Conservation (phyloP, 2,888 invertebrate species). For the Smittia aterrima region DNA sequence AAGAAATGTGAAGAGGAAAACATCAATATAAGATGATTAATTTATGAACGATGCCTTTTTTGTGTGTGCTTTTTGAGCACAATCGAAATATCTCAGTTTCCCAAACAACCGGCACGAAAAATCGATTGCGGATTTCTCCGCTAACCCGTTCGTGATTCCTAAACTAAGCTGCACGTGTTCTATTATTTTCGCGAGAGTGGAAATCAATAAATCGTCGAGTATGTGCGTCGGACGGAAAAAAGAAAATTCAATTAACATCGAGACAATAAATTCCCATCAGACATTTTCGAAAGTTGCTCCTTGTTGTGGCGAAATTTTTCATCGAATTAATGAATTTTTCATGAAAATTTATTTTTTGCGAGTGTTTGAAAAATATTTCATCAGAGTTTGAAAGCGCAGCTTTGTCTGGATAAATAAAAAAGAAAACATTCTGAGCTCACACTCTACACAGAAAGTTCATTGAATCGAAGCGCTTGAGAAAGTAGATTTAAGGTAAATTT, state of each 20-base stretch:
- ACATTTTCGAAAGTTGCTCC: not conserved
- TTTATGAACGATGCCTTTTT: slow-evolving; percentile 25
- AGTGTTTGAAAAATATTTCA: not conserved
- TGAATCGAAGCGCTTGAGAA: no score
- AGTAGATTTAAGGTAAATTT: no score
- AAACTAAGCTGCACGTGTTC: not conserved
- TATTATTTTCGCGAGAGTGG: not conserved
- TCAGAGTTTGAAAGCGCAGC: no score
- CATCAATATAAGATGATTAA: slow-evolving; percentile 35
- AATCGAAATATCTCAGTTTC: not conserved
- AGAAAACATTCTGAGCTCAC: no score
- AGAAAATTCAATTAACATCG: slow-evolving; percentile 27
- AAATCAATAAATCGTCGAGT: slow-evolving; percentile 16
- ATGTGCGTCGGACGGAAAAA: not conserved
- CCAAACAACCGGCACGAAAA: slow-evolving; percentile 3
- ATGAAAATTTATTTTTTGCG: slow-evolving; percentile 25
- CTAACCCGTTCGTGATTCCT: not conserved
- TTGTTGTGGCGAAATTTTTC: slow-evolving; percentile 7
- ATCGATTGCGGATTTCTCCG: slow-evolving; percentile 1
- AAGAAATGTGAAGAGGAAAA: slow-evolving; percentile 2
- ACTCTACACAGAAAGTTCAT: no score
- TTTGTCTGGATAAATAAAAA: no score
- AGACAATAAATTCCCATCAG: slow-evolving; percentile 26
- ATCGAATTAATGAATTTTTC: slow-evolving; percentile 14
- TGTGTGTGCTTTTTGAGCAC: not conserved